Percentiles rank a stretch among this genome's conserved stretches.
Evolutionary conservation across 2,888 invertebrate species (phyloP).

Genomic region (Orchesella flavescens): DNA sequence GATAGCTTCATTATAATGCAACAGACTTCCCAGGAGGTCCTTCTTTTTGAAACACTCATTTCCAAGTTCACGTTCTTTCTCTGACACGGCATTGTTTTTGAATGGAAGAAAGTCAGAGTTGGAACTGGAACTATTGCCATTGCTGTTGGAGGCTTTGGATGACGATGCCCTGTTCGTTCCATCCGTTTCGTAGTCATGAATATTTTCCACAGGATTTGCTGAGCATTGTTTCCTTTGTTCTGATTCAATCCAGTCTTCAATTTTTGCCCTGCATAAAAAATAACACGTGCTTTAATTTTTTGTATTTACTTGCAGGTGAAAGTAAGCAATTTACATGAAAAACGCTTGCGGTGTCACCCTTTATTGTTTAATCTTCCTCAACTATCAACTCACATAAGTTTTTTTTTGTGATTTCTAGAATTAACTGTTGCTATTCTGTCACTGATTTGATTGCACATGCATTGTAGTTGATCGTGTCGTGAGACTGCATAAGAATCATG

Average conservation of each 20-base stretch:
- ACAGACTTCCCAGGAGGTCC: slow-evolving; percentile 77
- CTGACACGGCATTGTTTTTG: slow-evolving; percentile 70
- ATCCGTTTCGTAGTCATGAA: neutral
- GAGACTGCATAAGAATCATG: slow-evolving; percentile 3
- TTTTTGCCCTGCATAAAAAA: slow-evolving; percentile 48
- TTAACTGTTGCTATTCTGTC: too few relatives aligned
- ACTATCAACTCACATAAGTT: too few relatives aligned
- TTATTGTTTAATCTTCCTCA: too few relatives aligned
- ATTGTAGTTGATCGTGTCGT: too few relatives aligned
- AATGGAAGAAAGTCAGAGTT: slow-evolving; percentile 28
- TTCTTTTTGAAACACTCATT: slow-evolving; percentile 79
- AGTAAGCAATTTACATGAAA: too few relatives aligned
- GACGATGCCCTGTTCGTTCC: neutral
- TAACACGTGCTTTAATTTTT: neutral
- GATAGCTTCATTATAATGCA: slow-evolving; percentile 80
- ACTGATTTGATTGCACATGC: too few relatives aligned
- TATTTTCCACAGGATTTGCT: neutral
- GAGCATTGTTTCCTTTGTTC: slow-evolving; percentile 4
- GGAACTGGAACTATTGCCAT: neutral
- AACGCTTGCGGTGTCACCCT: too few relatives aligned
- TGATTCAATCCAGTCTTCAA: slow-evolving; percentile 63
- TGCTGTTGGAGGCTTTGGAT: neutral
- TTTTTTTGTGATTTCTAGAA: too few relatives aligned
- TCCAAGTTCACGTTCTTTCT: slow-evolving; percentile 76
- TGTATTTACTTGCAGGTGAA: too few relatives aligned